A percentile compares a stretch with the other conserved stretches of the same genome.
phyloP scores from a whole-genome alignment of 1,140 invertebrate species.

The Drosophila murphyi region DNA sequence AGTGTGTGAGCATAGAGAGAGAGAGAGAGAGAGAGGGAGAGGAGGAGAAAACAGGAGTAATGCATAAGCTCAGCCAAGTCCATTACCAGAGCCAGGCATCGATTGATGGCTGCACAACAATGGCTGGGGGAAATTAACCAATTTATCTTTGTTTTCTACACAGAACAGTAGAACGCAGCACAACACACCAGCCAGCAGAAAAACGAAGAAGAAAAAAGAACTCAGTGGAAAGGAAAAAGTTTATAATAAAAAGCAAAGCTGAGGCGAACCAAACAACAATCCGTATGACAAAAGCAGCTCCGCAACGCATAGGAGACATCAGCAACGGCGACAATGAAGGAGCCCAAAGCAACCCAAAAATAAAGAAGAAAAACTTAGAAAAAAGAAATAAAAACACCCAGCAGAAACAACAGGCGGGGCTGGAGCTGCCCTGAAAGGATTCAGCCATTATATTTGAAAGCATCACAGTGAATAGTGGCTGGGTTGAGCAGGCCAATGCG shows the following conservation, averaged over 20 bases:
- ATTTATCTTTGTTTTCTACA: conserved; percentile 84
- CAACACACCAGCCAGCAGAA: conserved; percentile 37
- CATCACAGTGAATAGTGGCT: conserved; percentile 29
- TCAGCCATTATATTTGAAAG: conserved; percentile 66
- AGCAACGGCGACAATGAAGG: conserved; percentile 70
- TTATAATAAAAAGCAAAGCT: conserved; percentile 72
- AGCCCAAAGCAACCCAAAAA: conserved; percentile 36
- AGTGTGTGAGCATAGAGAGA: conserved; percentile 18
- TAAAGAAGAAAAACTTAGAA: conserved; percentile 20
- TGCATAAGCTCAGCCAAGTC: conserved; percentile 79
- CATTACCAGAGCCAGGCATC: conserved; percentile 77
- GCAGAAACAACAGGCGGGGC: conserved; percentile 49
- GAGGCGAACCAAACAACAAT: conserved; percentile 41
- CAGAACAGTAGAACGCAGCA: conserved; percentile 32
- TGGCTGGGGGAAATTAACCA: conserved; percentile 82
- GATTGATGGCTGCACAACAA: conserved; percentile 81
- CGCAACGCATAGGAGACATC: conserved; percentile 62
- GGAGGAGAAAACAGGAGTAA: conserved; percentile 56
- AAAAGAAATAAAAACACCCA: conserved; percentile 27
- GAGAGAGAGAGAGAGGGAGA: conserved; percentile 18
- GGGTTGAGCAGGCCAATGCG: background rate
- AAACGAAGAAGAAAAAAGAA: conserved; percentile 39
- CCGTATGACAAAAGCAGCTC: conserved; percentile 48
- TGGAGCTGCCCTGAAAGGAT: conserved; percentile 71
- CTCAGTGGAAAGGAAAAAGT: conserved; percentile 59